Conservation (phyloP, 2,888 invertebrate species). For the Anoplius nigerrimus region DNA sequence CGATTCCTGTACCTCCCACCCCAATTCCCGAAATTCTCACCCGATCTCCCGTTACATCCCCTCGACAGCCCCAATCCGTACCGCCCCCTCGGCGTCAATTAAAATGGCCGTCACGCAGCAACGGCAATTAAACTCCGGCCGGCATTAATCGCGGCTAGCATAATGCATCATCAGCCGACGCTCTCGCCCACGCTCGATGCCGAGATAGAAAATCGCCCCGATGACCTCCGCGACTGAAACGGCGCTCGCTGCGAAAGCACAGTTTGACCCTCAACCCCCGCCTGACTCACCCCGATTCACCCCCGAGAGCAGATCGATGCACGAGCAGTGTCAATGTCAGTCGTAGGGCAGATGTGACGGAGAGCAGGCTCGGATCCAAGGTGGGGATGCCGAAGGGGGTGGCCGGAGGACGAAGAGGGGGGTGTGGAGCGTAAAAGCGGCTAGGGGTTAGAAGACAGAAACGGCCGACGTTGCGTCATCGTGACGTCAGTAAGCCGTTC, state of each 20-base stretch:
- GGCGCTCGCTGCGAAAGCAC: conserved; percentile 41
- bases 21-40: too few species aligned
- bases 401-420: not conserved
- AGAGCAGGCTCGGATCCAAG: too few species aligned
- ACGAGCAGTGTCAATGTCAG: conserved; percentile 71
- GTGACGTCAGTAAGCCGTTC: conserved; percentile 60
- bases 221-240: conserved; percentile 51
- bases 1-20: too few species aligned
- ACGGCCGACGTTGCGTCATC: conserved; percentile 48
- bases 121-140: too few species aligned
- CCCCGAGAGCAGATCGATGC: conserved; percentile 56
- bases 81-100: too few species aligned
- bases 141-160: too few species aligned
- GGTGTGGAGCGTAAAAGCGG: not conserved
- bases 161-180: too few species aligned
- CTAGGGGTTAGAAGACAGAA: not conserved
- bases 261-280: conserved; percentile 46
- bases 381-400: conserved; percentile 22
- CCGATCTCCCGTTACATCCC: too few species aligned
- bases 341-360: conserved; percentile 56
- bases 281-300: conserved; percentile 40
- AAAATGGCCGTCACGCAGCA: too few species aligned
- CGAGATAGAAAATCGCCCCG: conserved; percentile 48
- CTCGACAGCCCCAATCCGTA: too few species aligned
- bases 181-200: not conserved